Base-by-base conservation (phyloP, 2,888 invertebrate genomes). In the Melolontha melolontha region DNA sequence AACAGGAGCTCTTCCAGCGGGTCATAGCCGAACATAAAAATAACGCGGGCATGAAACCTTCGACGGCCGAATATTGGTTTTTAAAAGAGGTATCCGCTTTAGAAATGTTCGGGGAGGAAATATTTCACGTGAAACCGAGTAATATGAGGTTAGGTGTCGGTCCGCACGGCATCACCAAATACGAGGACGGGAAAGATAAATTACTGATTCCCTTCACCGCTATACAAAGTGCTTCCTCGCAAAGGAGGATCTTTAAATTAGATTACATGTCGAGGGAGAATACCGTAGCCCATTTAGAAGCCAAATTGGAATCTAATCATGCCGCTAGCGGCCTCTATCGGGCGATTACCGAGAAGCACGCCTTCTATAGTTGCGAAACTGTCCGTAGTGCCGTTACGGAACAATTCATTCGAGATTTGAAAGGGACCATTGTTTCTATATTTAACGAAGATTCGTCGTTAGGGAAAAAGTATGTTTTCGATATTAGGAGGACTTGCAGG, bases 361-460 rank as follows among this genome's bases (percentile, higher is more conserved):
- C 95, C 50, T 96, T 96, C 86, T 96, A 94, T 84, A 94, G 94
- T 82, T 95, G 95, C 84, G 95, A 96, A 82, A 95, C 95, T 0
- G 95, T 96, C 11, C 87, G 95, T 50, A 92, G 89, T 71, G 94
- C 93, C 68, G 95, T 96, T 62, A 94, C 94, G 0, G 91, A 93
- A 59, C 96, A 96, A 84, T 95, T 93, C 80, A 94, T 94, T 64
- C 87, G 95, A 71, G 95, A 95, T 84, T 86, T 96, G 72, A 95
- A 93, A 87, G 95, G 95, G 68, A 95, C 94, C 49, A 92, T 96
- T 77, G 93, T 93, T 67, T 95, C 95, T 5, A 92, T 96, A 82
- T 95, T 96, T 86, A 94, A 94, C 85, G 95, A 95, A 83, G 91
- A 93, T 77, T 92, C 93, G 50, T 92, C 92, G 7, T 83, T 93